Percentiles rank a stretch among this genome's conserved stretches.
These are phyloP conservation scores for Hypocryptadius cinnamomeus DNA, from an alignment of 2,113 vertebrate species.

Conservation along the genomic window DNA sequence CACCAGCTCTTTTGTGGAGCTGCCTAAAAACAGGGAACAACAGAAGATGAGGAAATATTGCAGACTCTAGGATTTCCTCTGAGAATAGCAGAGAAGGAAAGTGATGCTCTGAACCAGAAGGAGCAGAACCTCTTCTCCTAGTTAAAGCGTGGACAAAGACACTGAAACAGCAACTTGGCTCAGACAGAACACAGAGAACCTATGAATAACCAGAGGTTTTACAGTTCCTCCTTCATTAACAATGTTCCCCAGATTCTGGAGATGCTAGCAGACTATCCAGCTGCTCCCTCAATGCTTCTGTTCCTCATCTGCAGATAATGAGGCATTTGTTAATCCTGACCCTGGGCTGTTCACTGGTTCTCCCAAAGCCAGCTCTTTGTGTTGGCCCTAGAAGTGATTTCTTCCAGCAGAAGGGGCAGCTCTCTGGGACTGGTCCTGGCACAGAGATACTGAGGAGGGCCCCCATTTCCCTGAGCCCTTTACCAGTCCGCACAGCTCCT, in stretches of 20 bases:
- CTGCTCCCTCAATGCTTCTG: constrained; percentile 7
- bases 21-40: background rate
- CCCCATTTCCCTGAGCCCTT: background rate
- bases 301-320: background rate
- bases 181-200: background rate
- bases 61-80: background rate
- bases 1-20: background rate
- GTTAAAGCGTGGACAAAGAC: background rate
- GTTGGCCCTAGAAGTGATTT: background rate
- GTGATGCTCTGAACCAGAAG: background rate
- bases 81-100: background rate
- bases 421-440: background rate
- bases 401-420: background rate
- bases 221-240: background rate
- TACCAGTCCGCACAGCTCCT: background rate
- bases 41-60: background rate
- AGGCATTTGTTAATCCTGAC: background rate
- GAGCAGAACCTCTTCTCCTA: background rate
- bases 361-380: background rate
- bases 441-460: background rate
- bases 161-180: background rate
- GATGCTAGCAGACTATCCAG: background rate
- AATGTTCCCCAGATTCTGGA: background rate
- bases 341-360: background rate
- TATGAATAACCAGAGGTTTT: constrained; percentile 1